Percentiles rank a stretch among this genome's conserved stretches.
Evolutionary conservation across 1,140 invertebrate species (phyloP).

Genomic region (Caenorhabditis inopinata): DNA sequence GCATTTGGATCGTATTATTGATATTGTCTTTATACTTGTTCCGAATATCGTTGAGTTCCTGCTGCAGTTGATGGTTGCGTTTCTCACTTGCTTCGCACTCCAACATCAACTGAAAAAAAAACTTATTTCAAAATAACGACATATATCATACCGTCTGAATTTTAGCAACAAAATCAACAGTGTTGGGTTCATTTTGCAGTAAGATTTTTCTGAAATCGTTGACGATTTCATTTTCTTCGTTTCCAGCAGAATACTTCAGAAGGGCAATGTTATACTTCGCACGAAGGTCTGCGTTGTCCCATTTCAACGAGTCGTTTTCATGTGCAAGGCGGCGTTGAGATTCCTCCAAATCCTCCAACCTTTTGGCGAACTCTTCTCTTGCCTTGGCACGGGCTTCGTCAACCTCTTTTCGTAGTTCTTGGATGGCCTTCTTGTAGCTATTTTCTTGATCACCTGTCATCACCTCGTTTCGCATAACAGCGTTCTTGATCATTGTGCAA

Average conservation of each 20-base stretch:
- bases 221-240: not conserved
- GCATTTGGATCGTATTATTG: not conserved
- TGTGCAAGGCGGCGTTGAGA: not conserved
- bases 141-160: not conserved
- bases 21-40: not conserved
- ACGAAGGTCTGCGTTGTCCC: not conserved
- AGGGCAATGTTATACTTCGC: not conserved
- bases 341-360: not conserved
- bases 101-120: not conserved
- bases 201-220: not conserved
- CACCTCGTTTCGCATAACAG: not conserved
- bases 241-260: not conserved
- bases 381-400: not conserved
- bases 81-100: not conserved
- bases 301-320: not conserved
- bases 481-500: not conserved
- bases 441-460: conserved; percentile 42
- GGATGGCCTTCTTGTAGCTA: not conserved
- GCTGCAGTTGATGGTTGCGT: not conserved
- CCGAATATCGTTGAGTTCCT: not conserved
- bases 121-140: not conserved
- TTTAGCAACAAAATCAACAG: not conserved
- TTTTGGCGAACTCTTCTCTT: not conserved
- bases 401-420: not conserved
- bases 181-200: not conserved